Evolutionary conservation across 1,140 invertebrate genomes (phyloP).

Genomic region (Pseudachorutes palmiensis): DNA sequence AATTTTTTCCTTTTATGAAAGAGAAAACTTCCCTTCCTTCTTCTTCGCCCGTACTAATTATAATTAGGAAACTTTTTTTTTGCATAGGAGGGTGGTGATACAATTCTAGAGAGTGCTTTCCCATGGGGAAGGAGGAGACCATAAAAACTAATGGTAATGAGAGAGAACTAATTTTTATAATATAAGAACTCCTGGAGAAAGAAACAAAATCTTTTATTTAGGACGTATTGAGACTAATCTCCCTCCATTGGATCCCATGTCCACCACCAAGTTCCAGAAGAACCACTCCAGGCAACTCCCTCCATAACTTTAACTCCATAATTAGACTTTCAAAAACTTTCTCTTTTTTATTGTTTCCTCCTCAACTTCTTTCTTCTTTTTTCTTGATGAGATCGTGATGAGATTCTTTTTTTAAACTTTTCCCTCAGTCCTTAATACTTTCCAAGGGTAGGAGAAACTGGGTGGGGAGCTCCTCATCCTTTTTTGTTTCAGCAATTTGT

Average conservation of each 20-base stretch:
- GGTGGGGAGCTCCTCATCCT: too few relatives aligned
- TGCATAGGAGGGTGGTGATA: slow-evolving; percentile 6
- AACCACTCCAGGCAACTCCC: too few relatives aligned
- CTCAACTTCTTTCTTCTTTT: background rate
- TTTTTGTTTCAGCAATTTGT: slow-evolving; percentile 4
- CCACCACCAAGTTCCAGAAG: background rate
- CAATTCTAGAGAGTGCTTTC: background rate
- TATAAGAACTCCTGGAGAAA: background rate
- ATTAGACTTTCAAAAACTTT: slow-evolving; percentile 21
- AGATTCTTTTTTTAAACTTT: slow-evolving; percentile 6
- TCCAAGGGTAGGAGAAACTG: background rate
- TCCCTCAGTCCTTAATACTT: background rate
- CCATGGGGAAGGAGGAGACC: background rate
- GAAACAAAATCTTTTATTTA: slow-evolving; percentile 8
- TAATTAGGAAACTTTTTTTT: slow-evolving; percentile 10
- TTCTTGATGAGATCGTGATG: background rate
- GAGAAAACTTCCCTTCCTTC: background rate
- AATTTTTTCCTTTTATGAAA: background rate
- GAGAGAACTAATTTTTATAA: background rate
- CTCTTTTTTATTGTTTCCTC: slow-evolving; percentile 10
- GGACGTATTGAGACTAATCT: background rate
- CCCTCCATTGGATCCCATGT: background rate
- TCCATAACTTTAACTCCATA: slow-evolving; percentile 19
- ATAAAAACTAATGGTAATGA: slow-evolving; percentile 9
- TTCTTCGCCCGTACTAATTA: slow-evolving; percentile 5